A percentile compares a stretch with the other conserved stretches of the same genome.
These are phyloP conservation scores for Sinocyclocheilus rhinocerous DNA, from an alignment of 2,113 vertebrate genomes.

Conservation along the genomic window DNA sequence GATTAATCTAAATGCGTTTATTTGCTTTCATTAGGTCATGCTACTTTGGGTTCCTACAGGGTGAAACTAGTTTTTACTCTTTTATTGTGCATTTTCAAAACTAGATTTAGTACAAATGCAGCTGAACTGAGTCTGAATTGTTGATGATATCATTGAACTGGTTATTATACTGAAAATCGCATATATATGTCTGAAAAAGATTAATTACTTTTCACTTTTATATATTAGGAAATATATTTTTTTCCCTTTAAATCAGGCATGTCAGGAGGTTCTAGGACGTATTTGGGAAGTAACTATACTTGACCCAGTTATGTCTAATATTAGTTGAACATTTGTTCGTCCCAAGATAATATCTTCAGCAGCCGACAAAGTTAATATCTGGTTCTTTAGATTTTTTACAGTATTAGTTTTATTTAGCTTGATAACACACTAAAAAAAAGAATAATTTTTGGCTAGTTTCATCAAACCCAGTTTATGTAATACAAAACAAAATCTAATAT, in stretches of 20 bases:
- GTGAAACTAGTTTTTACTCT: not conserved
- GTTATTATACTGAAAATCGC: too few species aligned
- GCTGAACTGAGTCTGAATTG: not conserved
- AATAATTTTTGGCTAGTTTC: too few species aligned
- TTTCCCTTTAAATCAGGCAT: not conserved
- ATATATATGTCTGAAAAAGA: not conserved
- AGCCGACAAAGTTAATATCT: not conserved
- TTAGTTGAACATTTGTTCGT: constrained; percentile 18
- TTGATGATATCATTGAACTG: too few species aligned
- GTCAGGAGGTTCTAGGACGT: not conserved
- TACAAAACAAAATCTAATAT: not conserved
- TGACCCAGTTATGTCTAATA: constrained; percentile 39
- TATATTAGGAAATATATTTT: not conserved
- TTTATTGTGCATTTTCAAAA: not conserved
- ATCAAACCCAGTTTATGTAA: too few species aligned
- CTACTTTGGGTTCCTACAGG: not conserved
- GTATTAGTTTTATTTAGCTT: too few species aligned
- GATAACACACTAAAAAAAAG: too few species aligned
- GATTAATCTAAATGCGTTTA: not conserved
- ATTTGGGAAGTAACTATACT: constrained; percentile 31
- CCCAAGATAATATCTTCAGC: not conserved
- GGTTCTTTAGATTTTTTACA: not conserved
- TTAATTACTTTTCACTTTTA: not conserved
- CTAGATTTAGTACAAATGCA: not conserved
- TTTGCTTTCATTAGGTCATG: not conserved